Evolutionary conservation across 2,888 invertebrate species (phyloP).

Genomic region (Yponomeuta cagnagella): DNA sequence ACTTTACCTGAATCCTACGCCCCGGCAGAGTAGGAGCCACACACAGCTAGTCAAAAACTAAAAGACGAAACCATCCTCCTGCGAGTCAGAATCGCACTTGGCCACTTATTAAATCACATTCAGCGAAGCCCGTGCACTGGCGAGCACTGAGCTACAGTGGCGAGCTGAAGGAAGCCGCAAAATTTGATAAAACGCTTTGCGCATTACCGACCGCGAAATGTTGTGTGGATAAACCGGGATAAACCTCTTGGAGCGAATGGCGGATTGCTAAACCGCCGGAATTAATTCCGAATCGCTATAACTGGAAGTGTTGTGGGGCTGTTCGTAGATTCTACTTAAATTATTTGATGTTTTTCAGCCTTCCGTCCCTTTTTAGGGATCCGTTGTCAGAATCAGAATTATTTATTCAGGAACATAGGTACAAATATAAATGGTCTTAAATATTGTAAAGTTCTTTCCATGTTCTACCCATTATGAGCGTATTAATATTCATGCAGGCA

Average conservation of each 20-base stretch:
- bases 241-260: background rate
- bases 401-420: too few species aligned
- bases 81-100: background rate
- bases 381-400: too few species aligned
- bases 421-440: too few species aligned
- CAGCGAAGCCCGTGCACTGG: background rate
- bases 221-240: slow-evolving; percentile 13
- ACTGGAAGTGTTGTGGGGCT: background rate
- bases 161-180: slow-evolving; percentile 1
- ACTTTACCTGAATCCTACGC: too few species aligned
- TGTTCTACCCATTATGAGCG: too few species aligned
- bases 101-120: background rate
- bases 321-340: background rate
- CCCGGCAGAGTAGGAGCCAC: too few species aligned
- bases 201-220: slow-evolving; percentile 2
- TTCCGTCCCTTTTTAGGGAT: too few species aligned
- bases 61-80: too few species aligned
- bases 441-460: too few species aligned
- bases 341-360: too few species aligned
- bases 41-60: too few species aligned
- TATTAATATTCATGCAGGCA: too few species aligned
- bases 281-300: slow-evolving; percentile 4
- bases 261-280: background rate
- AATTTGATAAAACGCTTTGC: slow-evolving; percentile 12
- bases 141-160: background rate